Evolutionary conservation across 2,888 invertebrate genomes (phyloP).

Genomic region (Rhagophthalmus giganteus): DNA sequence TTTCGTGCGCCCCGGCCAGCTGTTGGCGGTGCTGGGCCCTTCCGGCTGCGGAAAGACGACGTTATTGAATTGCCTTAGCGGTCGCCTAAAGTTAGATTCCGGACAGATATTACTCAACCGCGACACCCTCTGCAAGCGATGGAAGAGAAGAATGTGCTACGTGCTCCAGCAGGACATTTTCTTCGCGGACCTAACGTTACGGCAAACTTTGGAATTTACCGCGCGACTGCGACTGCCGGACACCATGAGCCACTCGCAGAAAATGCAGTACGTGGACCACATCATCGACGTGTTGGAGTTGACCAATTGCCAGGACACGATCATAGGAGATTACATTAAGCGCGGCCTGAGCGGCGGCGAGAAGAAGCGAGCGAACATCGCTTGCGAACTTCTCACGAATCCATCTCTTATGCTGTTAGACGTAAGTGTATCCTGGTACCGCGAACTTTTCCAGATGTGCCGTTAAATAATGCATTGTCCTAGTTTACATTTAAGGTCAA

Average conservation of each 20-base stretch:
- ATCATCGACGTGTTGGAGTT: slow-evolving; percentile 76
- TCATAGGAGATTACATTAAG: slow-evolving; percentile 74
- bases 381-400: slow-evolving; percentile 79
- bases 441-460: slow-evolving; percentile 6
- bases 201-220: slow-evolving; percentile 72
- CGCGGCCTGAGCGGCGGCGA: slow-evolving; percentile 81
- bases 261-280: slow-evolving; percentile 76
- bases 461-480: neutral
- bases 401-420: slow-evolving; percentile 78
- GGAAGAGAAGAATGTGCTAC: slow-evolving; percentile 77
- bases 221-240: slow-evolving; percentile 69
- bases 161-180: slow-evolving; percentile 82
- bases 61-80: slow-evolving; percentile 73
- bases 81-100: slow-evolving; percentile 66
- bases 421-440: slow-evolving; percentile 61
- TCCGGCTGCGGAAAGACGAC: slow-evolving; percentile 81
- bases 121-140: slow-evolving; percentile 52
- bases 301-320: slow-evolving; percentile 74
- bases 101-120: slow-evolving; percentile 60
- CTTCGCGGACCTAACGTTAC: slow-evolving; percentile 75
- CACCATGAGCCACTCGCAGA: slow-evolving; percentile 69
- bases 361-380: slow-evolving; percentile 81
- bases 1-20: slow-evolving; percentile 73
- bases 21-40: slow-evolving; percentile 81
- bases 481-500: slow-evolving; percentile 6